Conservation (phyloP, 2,797 vertebrate genomes). For the Anguilla megastoma region DNA sequence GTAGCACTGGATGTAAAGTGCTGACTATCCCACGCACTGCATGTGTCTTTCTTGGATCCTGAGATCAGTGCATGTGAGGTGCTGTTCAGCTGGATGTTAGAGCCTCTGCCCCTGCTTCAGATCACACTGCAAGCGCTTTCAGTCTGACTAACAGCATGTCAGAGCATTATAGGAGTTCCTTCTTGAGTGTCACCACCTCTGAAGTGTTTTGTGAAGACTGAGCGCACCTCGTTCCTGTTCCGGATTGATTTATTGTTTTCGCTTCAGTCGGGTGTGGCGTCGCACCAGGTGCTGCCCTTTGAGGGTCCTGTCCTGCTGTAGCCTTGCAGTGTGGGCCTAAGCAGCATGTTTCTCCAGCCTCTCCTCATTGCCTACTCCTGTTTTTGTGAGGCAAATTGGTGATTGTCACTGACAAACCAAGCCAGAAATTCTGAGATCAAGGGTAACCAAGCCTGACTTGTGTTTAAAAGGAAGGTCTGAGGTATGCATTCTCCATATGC, state of each 20-base stretch:
- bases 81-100: background rate
- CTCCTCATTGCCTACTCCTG: background rate
- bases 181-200: background rate
- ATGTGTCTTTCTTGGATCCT: background rate
- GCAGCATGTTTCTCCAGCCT: background rate
- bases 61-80: slow-evolving; percentile 5
- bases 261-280: background rate
- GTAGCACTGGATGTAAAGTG: background rate
- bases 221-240: slow-evolving; percentile 24
- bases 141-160: background rate
- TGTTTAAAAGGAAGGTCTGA: background rate
- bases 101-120: background rate
- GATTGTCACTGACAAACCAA: background rate
- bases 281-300: background rate
- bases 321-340: background rate
- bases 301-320: background rate
- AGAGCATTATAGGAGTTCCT: background rate
- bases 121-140: background rate
- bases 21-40: background rate
- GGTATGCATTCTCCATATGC: background rate
- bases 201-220: slow-evolving; percentile 44
- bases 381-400: background rate
- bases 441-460: background rate
- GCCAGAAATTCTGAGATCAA: background rate
- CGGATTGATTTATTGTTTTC: slow-evolving; percentile 46